Evolutionary conservation across 2,113 vertebrate species (phyloP).

Genomic region (Vulpes ferrilata): DNA sequence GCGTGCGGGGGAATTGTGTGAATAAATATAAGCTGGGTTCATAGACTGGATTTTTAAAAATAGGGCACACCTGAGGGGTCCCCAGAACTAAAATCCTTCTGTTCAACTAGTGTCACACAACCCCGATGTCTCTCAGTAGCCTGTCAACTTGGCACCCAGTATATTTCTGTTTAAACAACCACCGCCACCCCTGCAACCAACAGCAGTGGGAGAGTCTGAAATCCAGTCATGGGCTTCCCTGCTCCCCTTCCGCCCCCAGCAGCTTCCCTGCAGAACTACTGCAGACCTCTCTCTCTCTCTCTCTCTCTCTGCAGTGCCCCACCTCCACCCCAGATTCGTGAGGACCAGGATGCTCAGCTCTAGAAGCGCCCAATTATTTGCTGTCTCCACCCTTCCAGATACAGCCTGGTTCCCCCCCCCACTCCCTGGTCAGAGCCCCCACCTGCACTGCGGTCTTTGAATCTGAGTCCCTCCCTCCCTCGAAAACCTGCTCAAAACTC

Average conservation of each 20-base stretch:
- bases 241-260: not conserved
- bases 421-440: not conserved
- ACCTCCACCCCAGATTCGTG: constrained; percentile 1
- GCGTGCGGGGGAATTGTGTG: not conserved
- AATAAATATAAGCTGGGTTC: not conserved
- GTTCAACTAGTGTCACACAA: not conserved
- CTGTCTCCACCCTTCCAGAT: constrained; percentile 44
- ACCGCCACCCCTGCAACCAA: not conserved
- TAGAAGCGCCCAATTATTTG: constrained; percentile 44
- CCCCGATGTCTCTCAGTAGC: not conserved
- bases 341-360: not conserved
- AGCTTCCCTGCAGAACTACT: constrained; percentile 53
- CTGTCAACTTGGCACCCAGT: not conserved
- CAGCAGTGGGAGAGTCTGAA: constrained; percentile 29
- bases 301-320: constrained; percentile 69
- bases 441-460: constrained; percentile 53
- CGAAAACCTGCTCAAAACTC: constrained; percentile 61
- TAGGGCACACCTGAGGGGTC: not conserved
- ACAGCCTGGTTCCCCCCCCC: not conserved
- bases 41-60: constrained; percentile 34
- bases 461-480: constrained; percentile 43
- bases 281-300: constrained; percentile 65
- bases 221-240: not conserved
- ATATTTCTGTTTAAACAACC: constrained; percentile 19
- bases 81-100: constrained; percentile 51